phyloP scores from a whole-genome alignment of 2,888 invertebrate species.

The Agrotis segetum region DNA sequence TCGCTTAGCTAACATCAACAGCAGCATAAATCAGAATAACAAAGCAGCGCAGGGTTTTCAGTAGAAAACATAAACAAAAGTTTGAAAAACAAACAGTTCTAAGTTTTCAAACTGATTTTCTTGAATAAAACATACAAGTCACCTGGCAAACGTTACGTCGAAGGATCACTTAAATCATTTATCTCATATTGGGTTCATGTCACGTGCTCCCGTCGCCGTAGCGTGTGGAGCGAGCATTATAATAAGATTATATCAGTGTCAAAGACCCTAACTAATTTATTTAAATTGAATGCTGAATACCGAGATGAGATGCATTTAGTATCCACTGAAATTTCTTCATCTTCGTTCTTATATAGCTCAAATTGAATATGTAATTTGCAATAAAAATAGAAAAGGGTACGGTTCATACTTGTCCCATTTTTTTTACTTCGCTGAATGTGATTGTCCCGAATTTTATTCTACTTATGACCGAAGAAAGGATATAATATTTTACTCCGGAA shows the following conservation, averaged over 20 bases:
- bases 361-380: constrained; percentile 53
- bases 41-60: constrained; percentile 6
- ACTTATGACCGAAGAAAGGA: constrained; percentile 31
- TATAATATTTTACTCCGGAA: constrained; percentile 16
- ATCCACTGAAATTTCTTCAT: constrained; percentile 43
- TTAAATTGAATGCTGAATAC: constrained; percentile 63
- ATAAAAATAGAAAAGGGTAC: constrained; percentile 59
- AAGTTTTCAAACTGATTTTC: constrained; percentile 23
- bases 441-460: constrained; percentile 60
- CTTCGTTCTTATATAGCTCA: constrained; percentile 24
- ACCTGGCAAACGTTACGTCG: constrained; percentile 53
- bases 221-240: constrained; percentile 65
- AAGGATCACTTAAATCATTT: constrained; percentile 63
- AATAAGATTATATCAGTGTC: constrained; percentile 72
- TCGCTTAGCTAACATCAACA: constrained; percentile 8
- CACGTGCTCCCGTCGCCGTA: constrained; percentile 61
- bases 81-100: constrained; percentile 8
- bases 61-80: constrained; percentile 16
- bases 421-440: constrained; percentile 36
- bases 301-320: constrained; percentile 48
- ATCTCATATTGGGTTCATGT: constrained; percentile 62
- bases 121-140: constrained; percentile 33
- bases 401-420: constrained; percentile 40
- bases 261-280: constrained; percentile 69
- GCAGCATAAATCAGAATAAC: constrained; percentile 19